A percentile compares a stretch with the other conserved stretches of the same genome.
These are phyloP conservation scores for Coccyzus lansbergi DNA, from an alignment of 2,797 vertebrate genomes.

Conservation along the genomic window DNA sequence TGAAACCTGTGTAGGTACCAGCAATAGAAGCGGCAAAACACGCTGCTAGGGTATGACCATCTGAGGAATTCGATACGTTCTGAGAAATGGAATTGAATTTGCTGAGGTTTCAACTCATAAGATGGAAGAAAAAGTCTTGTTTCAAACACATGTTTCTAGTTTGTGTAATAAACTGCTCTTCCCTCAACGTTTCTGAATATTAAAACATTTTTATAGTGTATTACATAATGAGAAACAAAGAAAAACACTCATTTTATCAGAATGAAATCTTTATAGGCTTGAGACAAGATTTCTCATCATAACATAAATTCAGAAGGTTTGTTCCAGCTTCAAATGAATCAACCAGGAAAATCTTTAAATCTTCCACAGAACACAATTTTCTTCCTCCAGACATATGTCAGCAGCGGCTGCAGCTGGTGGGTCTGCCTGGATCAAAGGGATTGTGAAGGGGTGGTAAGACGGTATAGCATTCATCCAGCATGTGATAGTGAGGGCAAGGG, in stretches of 20 bases:
- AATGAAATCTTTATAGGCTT: background rate
- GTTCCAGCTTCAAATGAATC: background rate
- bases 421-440: conserved; percentile 23
- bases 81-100: background rate
- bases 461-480: background rate
- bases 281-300: background rate
- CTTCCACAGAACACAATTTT: background rate
- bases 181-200: background rate
- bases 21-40: background rate
- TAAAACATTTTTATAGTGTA: background rate
- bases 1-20: background rate
- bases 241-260: background rate
- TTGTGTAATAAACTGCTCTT: background rate
- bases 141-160: background rate
- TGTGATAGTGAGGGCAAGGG: background rate
- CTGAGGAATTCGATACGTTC: background rate
- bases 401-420: conserved; percentile 15
- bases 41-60: background rate
- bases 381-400: conserved; percentile 9
- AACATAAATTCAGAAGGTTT: background rate
- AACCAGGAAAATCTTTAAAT: background rate
- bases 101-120: background rate
- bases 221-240: background rate
- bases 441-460: background rate
- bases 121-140: background rate